Base-by-base conservation (phyloP, 2,113 vertebrate genomes). In the Alligator sinensis region DNA sequence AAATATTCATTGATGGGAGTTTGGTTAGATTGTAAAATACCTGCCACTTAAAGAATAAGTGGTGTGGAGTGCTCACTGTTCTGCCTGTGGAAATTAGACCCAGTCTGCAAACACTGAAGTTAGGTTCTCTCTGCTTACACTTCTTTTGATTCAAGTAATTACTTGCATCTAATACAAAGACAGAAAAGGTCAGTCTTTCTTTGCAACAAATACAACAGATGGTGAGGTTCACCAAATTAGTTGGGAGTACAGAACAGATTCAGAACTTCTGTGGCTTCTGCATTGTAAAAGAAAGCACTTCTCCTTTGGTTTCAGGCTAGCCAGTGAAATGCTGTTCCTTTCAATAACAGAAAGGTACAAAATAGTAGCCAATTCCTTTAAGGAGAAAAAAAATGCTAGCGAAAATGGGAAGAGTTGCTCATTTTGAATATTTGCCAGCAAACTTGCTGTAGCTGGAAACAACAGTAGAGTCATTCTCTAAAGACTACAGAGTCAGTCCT, bases 31-130 rank as follows among this genome's bases (percentile, higher is more conserved):
- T 92, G 70, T 96, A 95, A 95, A 96, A 89, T 95, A 75, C 87
- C 95, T 87, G 70, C 92, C 70, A 3, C 82, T 95, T 75, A 78
- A 72, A 93, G 94, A 96, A 84, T 88, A 82, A 96, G 70, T 93
- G 87, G 55, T 0, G 0, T 88, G 84, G n/a, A 19, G 47, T 89
- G 75, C 61, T 86, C 58, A 17, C 72, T 91, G 75, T 57, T 77
- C 76, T 92, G 60, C 60, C 30, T 87, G 63, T 82, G 88, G 92
- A 81, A 79, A 30, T 38, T 95, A 61, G 75, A 58, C 83, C 58
- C 80, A 70, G 75, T 70, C 76, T 91, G 55, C 25, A 80, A 82
- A 95, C 91, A 82, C 89, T 77, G 76, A 82, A 86, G 55, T 87
- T 84, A 34, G 0, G 0, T 61, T 92, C 89, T 82, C 64, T 76